phyloP scores from a whole-genome alignment of 2,113 vertebrate genomes.

The Trogon surrucura region DNA sequence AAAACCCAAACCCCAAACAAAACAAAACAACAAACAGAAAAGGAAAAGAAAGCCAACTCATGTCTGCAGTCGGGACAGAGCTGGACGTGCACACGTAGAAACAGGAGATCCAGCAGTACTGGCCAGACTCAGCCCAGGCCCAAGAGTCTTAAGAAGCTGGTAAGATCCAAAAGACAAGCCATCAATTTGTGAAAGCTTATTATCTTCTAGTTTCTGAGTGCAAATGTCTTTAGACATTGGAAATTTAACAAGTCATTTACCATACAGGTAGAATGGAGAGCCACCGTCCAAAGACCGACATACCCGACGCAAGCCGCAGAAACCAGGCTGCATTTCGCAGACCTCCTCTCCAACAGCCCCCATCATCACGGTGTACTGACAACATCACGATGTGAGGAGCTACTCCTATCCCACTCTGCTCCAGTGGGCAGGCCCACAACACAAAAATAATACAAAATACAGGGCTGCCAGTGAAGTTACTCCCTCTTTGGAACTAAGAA shows the following conservation, averaged over 20 bases:
- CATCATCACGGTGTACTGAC: accelerated
- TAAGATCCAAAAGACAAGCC: neutral
- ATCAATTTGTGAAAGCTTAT: neutral
- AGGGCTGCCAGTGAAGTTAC: neutral
- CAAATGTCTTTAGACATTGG: neutral
- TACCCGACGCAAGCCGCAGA: neutral
- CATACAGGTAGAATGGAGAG: neutral
- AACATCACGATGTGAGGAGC: accelerated
- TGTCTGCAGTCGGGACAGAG: neutral
- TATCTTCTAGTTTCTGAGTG: neutral
- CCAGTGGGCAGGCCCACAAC: neutral
- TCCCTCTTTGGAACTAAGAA: neutral
- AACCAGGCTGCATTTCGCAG: neutral
- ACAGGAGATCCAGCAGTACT: neutral
- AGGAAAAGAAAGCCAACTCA: neutral
- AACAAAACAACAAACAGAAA: neutral
- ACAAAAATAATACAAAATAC: neutral
- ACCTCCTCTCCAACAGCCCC: neutral
- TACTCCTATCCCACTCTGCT: neutral
- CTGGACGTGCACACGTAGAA: neutral
- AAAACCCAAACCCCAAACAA: neutral
- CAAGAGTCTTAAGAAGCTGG: neutral
- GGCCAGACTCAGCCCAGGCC: neutral
- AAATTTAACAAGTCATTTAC: neutral
- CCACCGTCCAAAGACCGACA: neutral